Evolutionary conservation across 2,888 invertebrate genomes (phyloP).

Genomic region (Dendrolimus pini): DNA sequence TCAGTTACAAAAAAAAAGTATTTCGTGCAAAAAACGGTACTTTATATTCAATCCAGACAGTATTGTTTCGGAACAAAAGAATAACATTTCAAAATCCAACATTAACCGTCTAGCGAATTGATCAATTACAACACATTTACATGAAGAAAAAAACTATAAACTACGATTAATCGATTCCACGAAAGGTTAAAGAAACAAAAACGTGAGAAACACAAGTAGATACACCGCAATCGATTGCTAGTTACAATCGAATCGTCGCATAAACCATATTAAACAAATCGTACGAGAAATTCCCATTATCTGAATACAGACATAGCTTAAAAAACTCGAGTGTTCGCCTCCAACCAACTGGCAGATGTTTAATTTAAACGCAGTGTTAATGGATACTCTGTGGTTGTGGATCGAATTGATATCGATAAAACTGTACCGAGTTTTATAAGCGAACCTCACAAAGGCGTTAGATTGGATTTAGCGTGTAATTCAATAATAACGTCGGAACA

Average conservation of each 20-base stretch:
- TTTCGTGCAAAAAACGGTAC: neutral
- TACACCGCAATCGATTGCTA: conserved; percentile 47
- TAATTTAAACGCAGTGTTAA: conserved; percentile 19
- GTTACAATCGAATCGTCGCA: conserved; percentile 61
- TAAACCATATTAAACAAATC: conserved; percentile 61
- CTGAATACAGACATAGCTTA: conserved; percentile 28
- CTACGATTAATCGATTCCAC: conserved; percentile 56
- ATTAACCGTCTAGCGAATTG: conserved; percentile 18
- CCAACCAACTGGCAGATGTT: conserved; percentile 23
- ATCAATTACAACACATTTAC: conserved; percentile 22
- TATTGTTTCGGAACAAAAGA: conserved; percentile 1
- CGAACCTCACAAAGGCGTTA: conserved; percentile 47
- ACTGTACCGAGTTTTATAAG: conserved; percentile 41
- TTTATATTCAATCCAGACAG: neutral
- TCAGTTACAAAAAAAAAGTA: too few relatives aligned
- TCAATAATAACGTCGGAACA: conserved; percentile 64
- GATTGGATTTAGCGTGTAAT: conserved; percentile 60
- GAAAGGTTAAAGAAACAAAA: conserved; percentile 61
- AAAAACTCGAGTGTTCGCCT: conserved; percentile 19
- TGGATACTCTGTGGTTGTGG: conserved; percentile 34
- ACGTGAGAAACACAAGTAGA: conserved; percentile 67
- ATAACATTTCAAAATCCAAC: conserved; percentile 8
- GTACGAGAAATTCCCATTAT: conserved; percentile 41
- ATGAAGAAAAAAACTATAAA: conserved; percentile 37
- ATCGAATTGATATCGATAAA: conserved; percentile 49